Conservation (phyloP, 2,888 invertebrate species). For the Macrostomum cliftonense region DNA sequence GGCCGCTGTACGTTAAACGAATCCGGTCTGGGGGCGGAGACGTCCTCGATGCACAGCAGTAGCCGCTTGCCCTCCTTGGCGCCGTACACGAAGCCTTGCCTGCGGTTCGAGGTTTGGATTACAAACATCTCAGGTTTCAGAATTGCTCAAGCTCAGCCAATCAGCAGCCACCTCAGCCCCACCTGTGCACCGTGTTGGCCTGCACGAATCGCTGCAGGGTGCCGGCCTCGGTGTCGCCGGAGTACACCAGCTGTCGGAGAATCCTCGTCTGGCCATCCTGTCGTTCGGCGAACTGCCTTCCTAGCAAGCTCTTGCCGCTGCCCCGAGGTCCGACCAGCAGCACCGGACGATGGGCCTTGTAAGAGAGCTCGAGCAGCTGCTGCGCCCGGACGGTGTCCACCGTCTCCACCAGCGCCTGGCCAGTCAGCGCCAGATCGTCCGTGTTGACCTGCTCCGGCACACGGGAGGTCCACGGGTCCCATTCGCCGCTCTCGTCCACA, state of each 20-base stretch:
- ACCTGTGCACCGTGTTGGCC: slow-evolving; percentile 35
- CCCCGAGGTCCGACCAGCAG: slow-evolving; percentile 33
- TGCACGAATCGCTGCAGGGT: slow-evolving; percentile 35
- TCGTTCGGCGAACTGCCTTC: slow-evolving; percentile 31
- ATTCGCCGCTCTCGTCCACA: slow-evolving; percentile 38
- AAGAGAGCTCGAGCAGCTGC: slow-evolving; percentile 33
- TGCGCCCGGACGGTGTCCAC: slow-evolving; percentile 30
- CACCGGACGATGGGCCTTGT: slow-evolving; percentile 31
- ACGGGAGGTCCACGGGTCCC: slow-evolving; percentile 36
- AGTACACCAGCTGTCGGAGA: slow-evolving; percentile 30
- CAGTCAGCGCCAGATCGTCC: slow-evolving; percentile 30
- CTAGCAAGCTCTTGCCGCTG: slow-evolving; percentile 34
- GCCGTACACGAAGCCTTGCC: slow-evolving; percentile 35
- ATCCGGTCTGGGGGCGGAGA: slow-evolving; percentile 30
- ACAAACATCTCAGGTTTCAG: neutral
- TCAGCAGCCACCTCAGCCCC: slow-evolving; percentile 17
- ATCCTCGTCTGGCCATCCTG: slow-evolving; percentile 28
- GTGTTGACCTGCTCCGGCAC: slow-evolving; percentile 29
- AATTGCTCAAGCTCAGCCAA: too few relatives aligned
- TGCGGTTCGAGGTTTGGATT: neutral
- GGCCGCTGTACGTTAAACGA: slow-evolving; percentile 26
- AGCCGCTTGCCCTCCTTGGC: slow-evolving; percentile 34
- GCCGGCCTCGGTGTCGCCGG: slow-evolving; percentile 28
- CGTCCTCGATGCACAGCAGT: slow-evolving; percentile 35
- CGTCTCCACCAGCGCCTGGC: slow-evolving; percentile 34